A percentile compares a stretch with the other conserved stretches of the same genome.
phyloP scores from a whole-genome alignment of 37 sponge, comb jelly and placozoan genomes.

The Haliclona indistincta region DNA sequence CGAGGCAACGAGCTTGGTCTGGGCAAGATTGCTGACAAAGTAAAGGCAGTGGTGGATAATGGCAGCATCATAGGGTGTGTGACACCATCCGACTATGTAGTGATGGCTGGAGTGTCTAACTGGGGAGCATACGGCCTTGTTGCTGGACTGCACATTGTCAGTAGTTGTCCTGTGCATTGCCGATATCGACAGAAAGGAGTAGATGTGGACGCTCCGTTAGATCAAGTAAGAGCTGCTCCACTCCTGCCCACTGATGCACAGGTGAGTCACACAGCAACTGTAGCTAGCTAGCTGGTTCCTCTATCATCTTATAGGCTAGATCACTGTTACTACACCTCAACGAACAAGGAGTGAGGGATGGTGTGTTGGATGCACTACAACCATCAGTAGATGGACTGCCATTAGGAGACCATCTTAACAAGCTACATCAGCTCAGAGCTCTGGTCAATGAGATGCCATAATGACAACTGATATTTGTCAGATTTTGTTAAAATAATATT shows the following conservation, averaged over 20 bases:
- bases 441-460: too few species aligned
- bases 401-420: constrained; percentile 39
- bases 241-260: constrained; percentile 66
- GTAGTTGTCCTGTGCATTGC: constrained; percentile 73
- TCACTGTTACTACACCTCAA: constrained; percentile 58
- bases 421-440: constrained; percentile 23
- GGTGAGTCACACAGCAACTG: too few species aligned
- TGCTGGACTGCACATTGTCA: constrained; percentile 63
- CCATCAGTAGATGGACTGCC: constrained; percentile 71
- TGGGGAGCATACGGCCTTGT: constrained; percentile 92
- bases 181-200: constrained; percentile 68
- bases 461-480: too few species aligned
- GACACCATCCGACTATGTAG: constrained; percentile 53
- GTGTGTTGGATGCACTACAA: constrained; percentile 41
- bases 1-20: constrained; percentile 98
- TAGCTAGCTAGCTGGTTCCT: too few species aligned
- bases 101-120: constrained; percentile 88
- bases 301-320: constrained; percentile 39
- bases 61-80: constrained; percentile 63
- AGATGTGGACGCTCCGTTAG: constrained; percentile 27
- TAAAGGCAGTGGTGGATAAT: constrained; percentile 26
- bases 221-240: neutral
- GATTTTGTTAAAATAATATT: too few species aligned
- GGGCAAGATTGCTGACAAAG: constrained; percentile 72
- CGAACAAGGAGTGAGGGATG: constrained; percentile 64